phyloP scores from a whole-genome alignment of 2,888 invertebrate genomes.

The Caenorhabditis angaria region DNA sequence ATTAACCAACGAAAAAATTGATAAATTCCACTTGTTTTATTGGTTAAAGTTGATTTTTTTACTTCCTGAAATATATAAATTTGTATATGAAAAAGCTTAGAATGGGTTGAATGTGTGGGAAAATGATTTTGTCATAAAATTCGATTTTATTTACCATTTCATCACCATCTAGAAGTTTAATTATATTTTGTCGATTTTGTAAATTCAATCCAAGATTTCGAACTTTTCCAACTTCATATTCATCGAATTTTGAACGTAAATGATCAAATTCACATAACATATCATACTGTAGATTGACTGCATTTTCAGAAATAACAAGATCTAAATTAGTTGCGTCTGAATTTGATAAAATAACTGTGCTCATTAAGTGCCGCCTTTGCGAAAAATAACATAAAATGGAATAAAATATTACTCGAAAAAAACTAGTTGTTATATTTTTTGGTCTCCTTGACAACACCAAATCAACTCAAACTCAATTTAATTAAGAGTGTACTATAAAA shows the following conservation, averaged over 20 bases:
- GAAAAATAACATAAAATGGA: neutral
- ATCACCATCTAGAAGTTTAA: constrained; percentile 29
- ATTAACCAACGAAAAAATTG: constrained; percentile 44
- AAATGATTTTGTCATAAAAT: neutral
- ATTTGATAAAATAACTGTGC: constrained; percentile 49
- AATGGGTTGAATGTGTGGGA: neutral
- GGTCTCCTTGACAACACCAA: constrained; percentile 31
- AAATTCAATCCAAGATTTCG: constrained; percentile 54
- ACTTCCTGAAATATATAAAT: constrained; percentile 25
- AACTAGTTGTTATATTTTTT: constrained; percentile 1
- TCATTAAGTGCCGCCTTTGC: constrained; percentile 20
- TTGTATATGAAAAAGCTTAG: neutral
- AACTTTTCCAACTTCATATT: constrained; percentile 22
- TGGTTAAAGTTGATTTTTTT: constrained; percentile 26
- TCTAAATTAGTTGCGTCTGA: constrained; percentile 45
- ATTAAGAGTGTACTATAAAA: neutral
- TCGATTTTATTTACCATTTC: constrained; percentile 19
- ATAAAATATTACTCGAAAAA: neutral
- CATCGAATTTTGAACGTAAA: neutral
- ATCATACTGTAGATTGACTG: constrained; percentile 34
- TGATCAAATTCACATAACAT: constrained; percentile 5
- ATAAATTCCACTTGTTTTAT: constrained; percentile 30
- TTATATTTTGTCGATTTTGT: constrained; percentile 43
- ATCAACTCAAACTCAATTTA: neutral
- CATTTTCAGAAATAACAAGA: constrained; percentile 35